These are phyloP conservation scores for Basileuterus tristriatus DNA, from an alignment of 2,797 vertebrate species.

Conservation along the genomic window DNA sequence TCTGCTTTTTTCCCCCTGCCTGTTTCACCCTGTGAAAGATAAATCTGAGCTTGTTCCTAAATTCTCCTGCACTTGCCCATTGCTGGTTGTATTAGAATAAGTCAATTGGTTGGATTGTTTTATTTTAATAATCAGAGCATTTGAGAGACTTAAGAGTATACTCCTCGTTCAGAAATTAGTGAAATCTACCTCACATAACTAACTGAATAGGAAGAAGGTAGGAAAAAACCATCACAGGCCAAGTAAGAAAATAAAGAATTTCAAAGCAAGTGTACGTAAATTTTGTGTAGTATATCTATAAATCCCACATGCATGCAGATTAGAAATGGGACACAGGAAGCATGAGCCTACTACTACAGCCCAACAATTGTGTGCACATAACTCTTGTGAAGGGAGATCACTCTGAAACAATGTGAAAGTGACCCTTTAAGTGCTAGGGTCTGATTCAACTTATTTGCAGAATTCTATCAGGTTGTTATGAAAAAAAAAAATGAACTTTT, in stretches of 20 bases:
- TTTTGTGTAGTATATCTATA: not conserved
- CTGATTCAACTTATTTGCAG: not conserved
- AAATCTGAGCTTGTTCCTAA: not conserved
- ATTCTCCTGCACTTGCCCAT: not conserved
- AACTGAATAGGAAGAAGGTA: not conserved
- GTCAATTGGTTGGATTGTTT: not conserved
- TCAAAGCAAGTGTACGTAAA: not conserved
- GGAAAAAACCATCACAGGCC: not conserved
- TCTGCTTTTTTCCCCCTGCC: too few relatives aligned
- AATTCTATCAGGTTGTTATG: not conserved
- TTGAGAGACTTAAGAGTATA: not conserved
- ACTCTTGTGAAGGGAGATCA: not conserved
- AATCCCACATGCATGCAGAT: not conserved
- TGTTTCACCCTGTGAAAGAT: not conserved
- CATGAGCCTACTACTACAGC: not conserved
- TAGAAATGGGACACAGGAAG: not conserved
- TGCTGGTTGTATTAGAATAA: not conserved
- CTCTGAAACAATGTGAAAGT: not conserved
- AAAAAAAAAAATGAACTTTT: not conserved
- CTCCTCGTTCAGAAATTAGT: not conserved
- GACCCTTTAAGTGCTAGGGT: not conserved
- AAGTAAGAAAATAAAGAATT: not conserved
- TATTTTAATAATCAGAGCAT: not conserved
- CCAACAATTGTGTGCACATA: rapidly evolving
- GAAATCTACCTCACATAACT: not conserved